A percentile compares a stretch with the other conserved stretches of the same genome.
Evolutionary conservation across 1,140 invertebrate genomes (phyloP).

Genomic region (Heliothis virescens): DNA sequence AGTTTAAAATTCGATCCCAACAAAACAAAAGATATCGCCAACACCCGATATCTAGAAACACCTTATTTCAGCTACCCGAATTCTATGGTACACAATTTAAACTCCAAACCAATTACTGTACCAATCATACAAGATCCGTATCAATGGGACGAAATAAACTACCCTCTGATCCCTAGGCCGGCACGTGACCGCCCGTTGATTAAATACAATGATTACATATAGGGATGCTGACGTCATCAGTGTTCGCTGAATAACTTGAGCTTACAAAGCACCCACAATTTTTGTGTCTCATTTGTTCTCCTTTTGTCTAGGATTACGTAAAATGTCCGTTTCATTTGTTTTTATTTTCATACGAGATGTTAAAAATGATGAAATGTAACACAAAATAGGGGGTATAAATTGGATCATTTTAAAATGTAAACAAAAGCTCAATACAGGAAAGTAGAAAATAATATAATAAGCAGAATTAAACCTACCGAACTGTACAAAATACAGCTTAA

Average conservation of each 20-base stretch:
- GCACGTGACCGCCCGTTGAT: slow-evolving; percentile 70
- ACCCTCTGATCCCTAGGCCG: slow-evolving; percentile 56
- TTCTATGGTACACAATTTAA: slow-evolving; percentile 32
- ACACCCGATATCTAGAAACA: neutral
- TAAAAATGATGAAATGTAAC: too few relatives aligned
- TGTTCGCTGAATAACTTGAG: neutral
- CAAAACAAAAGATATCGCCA: neutral
- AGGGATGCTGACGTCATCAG: slow-evolving; percentile 39
- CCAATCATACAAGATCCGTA: slow-evolving; percentile 43
- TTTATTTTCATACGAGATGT: neutral
- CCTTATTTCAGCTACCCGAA: neutral
- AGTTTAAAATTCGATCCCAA: neutral
- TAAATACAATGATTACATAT: slow-evolving; percentile 62
- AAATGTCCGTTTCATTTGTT: neutral
- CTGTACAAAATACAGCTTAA: slow-evolving; percentile 30
- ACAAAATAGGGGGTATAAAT: neutral
- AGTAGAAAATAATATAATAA: slow-evolving; percentile 25
- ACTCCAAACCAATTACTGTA: slow-evolving; percentile 47
- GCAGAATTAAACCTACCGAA: slow-evolving; percentile 39
- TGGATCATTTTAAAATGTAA: slow-evolving; percentile 1
- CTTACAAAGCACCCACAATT: neutral
- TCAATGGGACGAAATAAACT: slow-evolving; percentile 55
- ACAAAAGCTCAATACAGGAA: neutral
- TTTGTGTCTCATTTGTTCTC: neutral
- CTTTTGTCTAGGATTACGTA: neutral